Evolutionary conservation across 1,140 invertebrate species (phyloP), one percentile per base, ranked within the genome.

Genomic region (Drosophila kurseongensis): DNA sequence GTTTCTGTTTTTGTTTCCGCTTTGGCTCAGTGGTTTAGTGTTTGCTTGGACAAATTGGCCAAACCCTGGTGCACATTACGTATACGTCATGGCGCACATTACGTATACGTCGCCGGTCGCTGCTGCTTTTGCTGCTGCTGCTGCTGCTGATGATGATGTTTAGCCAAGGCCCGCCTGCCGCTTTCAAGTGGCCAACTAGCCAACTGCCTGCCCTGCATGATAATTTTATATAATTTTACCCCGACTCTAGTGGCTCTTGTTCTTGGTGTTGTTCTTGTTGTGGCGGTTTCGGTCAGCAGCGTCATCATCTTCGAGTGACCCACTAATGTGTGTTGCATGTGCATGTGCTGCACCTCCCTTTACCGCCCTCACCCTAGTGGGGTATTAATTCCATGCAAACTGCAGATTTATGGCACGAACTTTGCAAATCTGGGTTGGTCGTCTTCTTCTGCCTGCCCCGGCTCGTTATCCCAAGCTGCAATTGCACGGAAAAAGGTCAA

Each of bases 221-320:
- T 90, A 89, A 89, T 89, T 89, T 89, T 78, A 89, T 89, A 83
- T 89, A 89, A 89, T 89, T 89, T 80, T 58, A 44, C 57, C 76
- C 75, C 56, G 50, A 27, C 45, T n/a, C 23, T 6, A 29, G 45
- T 48, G 6, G 23, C 13, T 27, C 45, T 29, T 48, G 18, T 35
- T 32, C 9, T 12, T 38, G 48, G 2, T 29, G 61, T 71, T 5
- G 48, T 35, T 32, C 9, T 12, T 38, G 48, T 5, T 29, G 61
- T 71, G 50, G 23, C 13, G 13, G 50, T 68, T 79, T 75, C 56
- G 62, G 75, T 65, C 69, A 75, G 57, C 83, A 58, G 27, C 73
- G 47, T 57, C 55, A 29, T 56, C 45, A 56, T 69, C 50, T 66
- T 68, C 44, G 38, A 66, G 54, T 77, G 75, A 77, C 74, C 75